Evolutionary conservation across 2,797 vertebrate species (phyloP).

Genomic region (Anguilla anguilla): DNA sequence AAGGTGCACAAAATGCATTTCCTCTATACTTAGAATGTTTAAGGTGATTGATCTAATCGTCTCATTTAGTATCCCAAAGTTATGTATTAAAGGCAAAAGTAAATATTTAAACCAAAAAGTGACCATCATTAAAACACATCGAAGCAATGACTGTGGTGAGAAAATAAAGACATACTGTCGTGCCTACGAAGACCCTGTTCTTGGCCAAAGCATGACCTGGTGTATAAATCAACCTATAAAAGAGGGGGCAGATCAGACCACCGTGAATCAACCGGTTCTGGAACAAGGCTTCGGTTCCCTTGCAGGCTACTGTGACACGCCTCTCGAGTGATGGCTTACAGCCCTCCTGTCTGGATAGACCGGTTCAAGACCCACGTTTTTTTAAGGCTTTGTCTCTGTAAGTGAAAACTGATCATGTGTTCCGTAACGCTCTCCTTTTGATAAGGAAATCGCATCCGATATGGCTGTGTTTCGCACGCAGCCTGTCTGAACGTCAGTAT

Average conservation of each 20-base stretch:
- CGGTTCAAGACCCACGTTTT: background rate
- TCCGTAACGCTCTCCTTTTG: background rate
- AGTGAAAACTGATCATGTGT: background rate
- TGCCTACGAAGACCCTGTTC: background rate
- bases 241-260: background rate
- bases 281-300: background rate
- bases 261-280: background rate
- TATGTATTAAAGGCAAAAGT: too few species aligned
- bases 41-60: too few species aligned
- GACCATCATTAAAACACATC: too few species aligned
- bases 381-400: background rate
- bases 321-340: background rate
- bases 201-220: background rate
- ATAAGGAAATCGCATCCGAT: background rate
- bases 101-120: too few species aligned
- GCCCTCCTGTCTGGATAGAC: slow-evolving; percentile 8
- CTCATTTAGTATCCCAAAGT: too few species aligned
- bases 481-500: background rate
- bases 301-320: background rate
- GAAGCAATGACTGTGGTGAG: background rate
- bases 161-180: background rate
- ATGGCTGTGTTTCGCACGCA: background rate
- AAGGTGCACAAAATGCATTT: too few species aligned
- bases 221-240: background rate
- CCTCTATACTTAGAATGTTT: too few species aligned